Base-by-base conservation (phyloP, 2,888 invertebrate species). In the Nemotelus pantherinus region DNA sequence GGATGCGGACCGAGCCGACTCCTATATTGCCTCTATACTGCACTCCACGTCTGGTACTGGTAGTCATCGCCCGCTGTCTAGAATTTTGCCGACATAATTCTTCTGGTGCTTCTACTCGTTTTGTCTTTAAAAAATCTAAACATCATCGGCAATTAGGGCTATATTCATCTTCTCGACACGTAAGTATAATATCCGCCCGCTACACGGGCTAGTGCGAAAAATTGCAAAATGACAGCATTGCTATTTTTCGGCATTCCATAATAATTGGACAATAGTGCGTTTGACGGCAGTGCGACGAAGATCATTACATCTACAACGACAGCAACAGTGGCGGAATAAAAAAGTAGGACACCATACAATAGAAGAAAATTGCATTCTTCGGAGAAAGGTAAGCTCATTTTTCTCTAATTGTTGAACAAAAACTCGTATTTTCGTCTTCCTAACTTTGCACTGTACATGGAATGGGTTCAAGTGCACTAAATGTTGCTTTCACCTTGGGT, bases 341-440 rank as follows among this genome's bases (percentile, higher is more conserved):
- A 68, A 77, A 77, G 76, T 77, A 55, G 76, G 76, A 67, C 76
- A 76, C 50, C 53, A 43, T 25, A 45, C 53, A 70, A 9, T 9
- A 47, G 2, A 39, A 67, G 41, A 48, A 68, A 68, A 77, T 68
- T 68, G 57, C 65, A 57, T 65, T 65, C n/a, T 63, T 77, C 65
- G 76, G 76, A 77, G 76, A 77, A 77, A 77, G 76, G 76, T 77
- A 77, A 77, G 68, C 76, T 77, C 68, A 55, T 76, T 77, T 55
- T 53, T 55, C 9, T 68, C 48, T 2, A 25, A 50, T 75, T 58
- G 50, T 10, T 47, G 3, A 10, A 41, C 25, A 25, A 25, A 25
- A 25, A 55, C 50, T 41, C 41, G 47, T n/a, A 45, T 47, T n/a
- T 25, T 57, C 43, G 44, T 57, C 47, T 47, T 4, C 39, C 25